phyloP scores from a whole-genome alignment of 2,888 invertebrate genomes.

The Ectemnius continuus region DNA sequence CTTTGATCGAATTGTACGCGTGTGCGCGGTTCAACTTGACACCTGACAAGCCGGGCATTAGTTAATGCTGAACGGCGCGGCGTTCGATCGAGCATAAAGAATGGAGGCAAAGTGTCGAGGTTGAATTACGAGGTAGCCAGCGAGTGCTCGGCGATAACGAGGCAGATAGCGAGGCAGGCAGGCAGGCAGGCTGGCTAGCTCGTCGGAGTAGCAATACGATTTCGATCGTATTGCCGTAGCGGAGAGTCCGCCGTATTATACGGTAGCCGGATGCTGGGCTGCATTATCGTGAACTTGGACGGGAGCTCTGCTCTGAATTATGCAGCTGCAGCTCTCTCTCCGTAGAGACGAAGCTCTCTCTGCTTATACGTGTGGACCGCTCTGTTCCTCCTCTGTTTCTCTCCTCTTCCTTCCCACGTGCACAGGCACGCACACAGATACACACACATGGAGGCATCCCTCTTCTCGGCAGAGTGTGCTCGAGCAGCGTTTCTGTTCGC shows the following conservation, averaged over 20 bases:
- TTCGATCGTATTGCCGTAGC: slow-evolving; percentile 37
- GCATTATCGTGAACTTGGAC: slow-evolving; percentile 57
- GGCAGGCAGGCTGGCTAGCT: no score
- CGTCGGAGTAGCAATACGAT: slow-evolving; percentile 23
- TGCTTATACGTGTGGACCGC: background rate
- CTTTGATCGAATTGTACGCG: no score
- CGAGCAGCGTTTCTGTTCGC: slow-evolving; percentile 17
- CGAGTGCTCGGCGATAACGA: slow-evolving; percentile 33
- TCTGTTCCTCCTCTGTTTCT: slow-evolving; percentile 23
- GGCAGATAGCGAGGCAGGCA: slow-evolving; percentile 26
- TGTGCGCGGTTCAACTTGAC: no score
- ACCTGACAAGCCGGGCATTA: no score
- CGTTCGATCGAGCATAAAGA: background rate
- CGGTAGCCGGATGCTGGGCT: slow-evolving; percentile 31
- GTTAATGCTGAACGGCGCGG: background rate
- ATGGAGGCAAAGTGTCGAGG: slow-evolving; percentile 2
- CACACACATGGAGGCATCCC: slow-evolving; percentile 5
- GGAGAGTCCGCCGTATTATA: slow-evolving; percentile 24
- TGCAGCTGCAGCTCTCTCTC: slow-evolving; percentile 47
- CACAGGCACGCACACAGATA: slow-evolving; percentile 19
- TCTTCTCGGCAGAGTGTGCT: no score
- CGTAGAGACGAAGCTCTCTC: no score
- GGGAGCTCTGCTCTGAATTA: slow-evolving; percentile 54
- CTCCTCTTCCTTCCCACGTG: slow-evolving; percentile 16
- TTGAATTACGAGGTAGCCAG: slow-evolving; percentile 17